A percentile compares a stretch with the other conserved stretches of the same genome.
Evolutionary conservation across 2,113 vertebrate species (phyloP).

Genomic region (Cinclus cinclus): DNA sequence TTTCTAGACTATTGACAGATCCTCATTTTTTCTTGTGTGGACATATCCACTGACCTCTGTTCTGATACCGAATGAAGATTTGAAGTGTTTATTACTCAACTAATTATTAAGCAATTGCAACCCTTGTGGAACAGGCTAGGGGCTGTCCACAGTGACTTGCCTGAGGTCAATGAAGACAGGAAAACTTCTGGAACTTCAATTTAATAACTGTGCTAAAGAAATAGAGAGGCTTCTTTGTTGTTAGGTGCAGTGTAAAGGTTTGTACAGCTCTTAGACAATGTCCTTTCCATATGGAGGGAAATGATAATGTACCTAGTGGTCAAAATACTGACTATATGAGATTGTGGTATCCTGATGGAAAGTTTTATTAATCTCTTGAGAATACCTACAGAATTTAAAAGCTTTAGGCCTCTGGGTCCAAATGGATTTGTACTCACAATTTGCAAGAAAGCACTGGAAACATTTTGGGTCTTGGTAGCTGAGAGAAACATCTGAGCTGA

Average conservation of each 20-base stretch:
- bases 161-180: not conserved
- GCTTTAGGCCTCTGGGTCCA: not conserved
- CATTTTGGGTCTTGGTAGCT: not conserved
- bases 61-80: not conserved
- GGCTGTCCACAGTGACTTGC: not conserved
- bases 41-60: not conserved
- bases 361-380: not conserved
- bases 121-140: not conserved
- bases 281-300: not conserved
- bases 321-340: not conserved
- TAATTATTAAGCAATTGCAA: not conserved
- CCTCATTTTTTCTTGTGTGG: not conserved
- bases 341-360: not conserved
- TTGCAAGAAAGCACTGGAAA: not conserved
- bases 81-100: not conserved
- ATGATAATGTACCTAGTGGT: not conserved
- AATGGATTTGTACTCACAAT: not conserved
- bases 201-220: not conserved
- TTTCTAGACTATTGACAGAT: not conserved
- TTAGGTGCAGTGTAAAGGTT: not conserved
- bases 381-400: not conserved
- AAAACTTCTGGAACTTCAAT: not conserved
- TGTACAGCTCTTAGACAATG: not conserved
- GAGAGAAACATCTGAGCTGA: not conserved
- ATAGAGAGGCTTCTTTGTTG: not conserved